These are phyloP conservation scores for Parascotia fuliginaria DNA, from an alignment of 2,888 invertebrate genomes.

Conservation along the genomic window DNA sequence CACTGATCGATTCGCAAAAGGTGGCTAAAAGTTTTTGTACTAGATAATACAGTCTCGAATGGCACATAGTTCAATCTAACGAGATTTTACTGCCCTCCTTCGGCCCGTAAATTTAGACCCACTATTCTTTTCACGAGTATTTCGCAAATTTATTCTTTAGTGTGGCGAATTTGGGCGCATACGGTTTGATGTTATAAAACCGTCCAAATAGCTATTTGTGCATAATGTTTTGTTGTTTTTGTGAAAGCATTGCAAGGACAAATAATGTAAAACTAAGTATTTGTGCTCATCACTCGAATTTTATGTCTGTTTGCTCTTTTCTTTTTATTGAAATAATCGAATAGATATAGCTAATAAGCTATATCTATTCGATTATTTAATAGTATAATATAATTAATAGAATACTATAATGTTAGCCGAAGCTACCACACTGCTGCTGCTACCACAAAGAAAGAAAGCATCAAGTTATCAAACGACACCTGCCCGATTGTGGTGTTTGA, in stretches of 20 bases:
- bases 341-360: no score
- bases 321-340: no score
- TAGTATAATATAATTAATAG: no score
- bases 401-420: no score
- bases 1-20: slow-evolving; percentile 32
- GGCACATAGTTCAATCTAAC: slow-evolving; percentile 80
- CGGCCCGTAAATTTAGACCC: slow-evolving; percentile 77
- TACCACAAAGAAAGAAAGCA: no score
- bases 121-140: slow-evolving; percentile 81
- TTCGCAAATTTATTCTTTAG: slow-evolving; percentile 75
- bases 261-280: no score
- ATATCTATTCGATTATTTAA: no score
- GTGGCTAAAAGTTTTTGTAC: slow-evolving; percentile 51
- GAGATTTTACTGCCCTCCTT: slow-evolving; percentile 78
- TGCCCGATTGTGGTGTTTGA: no score
- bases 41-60: slow-evolving; percentile 64
- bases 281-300: no score
- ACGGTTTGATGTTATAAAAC: slow-evolving; percentile 42
- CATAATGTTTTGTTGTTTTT: slow-evolving; percentile 24
- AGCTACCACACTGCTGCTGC: no score
- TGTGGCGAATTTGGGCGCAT: slow-evolving; percentile 41
- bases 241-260: neutral
- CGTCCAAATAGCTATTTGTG: slow-evolving; percentile 29
- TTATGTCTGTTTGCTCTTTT: no score
- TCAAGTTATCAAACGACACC: no score